Base-by-base conservation (phyloP, 2,797 vertebrate species). In the Eleutherodactylus coqui region DNA sequence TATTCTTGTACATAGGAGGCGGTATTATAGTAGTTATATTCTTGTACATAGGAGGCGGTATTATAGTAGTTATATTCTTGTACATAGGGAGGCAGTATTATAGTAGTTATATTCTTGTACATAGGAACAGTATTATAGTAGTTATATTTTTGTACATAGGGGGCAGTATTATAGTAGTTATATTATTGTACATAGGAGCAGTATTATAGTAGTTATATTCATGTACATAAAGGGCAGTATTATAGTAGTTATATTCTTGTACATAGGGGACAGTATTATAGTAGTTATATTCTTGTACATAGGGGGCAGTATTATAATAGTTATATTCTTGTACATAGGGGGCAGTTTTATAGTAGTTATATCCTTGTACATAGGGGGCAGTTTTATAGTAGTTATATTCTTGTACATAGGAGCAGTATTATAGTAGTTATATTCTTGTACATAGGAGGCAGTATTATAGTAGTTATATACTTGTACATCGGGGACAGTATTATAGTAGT, bases 131-230 rank as follows among this genome's bases (percentile, higher is more conserved):
- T 55, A 55, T 55, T 55, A 55, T 55, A 55, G 51, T 55, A 55
- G 51, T 45, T 13, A 45, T 45, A 13, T 45, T 45, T 13, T 45
- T 45, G 43, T 45, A 45, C 43, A 45, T 55, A 19, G 49, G 21
- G 9, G 51, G n/a, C n/a, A n/a, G n/a, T n/a, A n/a, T n/a, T n/a
- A n/a, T n/a, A n/a, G n/a, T n/a, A n/a, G n/a, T n/a, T n/a, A n/a
- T n/a, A n/a, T n/a, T n/a, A n/a, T n/a, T n/a, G n/a, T n/a, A 49
- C 14, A 49, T 49, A 21, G 49, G 49, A 17, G 6, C 49, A 53
- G 53, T 58, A 58, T n/a, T n/a, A 58, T 58, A 58, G 53, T n/a
- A 58, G 53, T 58, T 58, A 58, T 58, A 58, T 58, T n/a, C 53
- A n/a, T 58, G 53, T 58, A 60, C n/a, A 60, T 29, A 60, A 10